Evolutionary conservation across 2,797 vertebrate genomes (phyloP).

Genomic region (Acanthopagrus latus): DNA sequence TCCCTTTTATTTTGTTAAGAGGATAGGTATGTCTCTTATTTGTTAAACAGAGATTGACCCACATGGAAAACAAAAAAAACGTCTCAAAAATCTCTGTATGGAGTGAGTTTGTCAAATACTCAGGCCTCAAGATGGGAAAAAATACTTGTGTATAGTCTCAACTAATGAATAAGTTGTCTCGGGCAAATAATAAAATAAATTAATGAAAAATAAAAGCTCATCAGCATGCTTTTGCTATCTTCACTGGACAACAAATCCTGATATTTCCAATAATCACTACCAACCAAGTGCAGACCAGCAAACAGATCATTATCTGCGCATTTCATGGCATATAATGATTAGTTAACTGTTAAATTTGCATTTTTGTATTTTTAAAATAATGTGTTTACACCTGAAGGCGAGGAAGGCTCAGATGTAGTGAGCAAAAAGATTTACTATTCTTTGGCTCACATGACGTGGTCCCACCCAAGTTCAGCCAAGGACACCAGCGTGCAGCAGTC

Average conservation of each 20-base stretch:
- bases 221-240: not conserved
- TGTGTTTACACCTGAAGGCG: too few species aligned
- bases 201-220: constrained; percentile 47
- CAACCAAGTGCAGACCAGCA: not conserved
- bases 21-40: constrained; percentile 43
- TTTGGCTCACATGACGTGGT: too few species aligned
- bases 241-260: not conserved
- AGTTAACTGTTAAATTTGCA: too few species aligned
- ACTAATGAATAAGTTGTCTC: constrained; percentile 75
- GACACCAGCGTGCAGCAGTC: too few species aligned
- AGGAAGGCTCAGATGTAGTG: too few species aligned
- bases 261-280: not conserved
- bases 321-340: too few species aligned
- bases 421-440: too few species aligned
- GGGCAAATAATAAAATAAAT: constrained; percentile 78
- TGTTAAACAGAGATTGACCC: constrained; percentile 57
- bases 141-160: constrained; percentile 80
- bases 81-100: constrained; percentile 53
- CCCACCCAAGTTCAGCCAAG: too few species aligned
- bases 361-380: too few species aligned
- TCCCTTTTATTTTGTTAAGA: constrained; percentile 58
- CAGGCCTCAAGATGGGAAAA: constrained; percentile 75
- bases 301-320: not conserved
- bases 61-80: constrained; percentile 58
- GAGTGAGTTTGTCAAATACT: constrained; percentile 72